Evolutionary conservation across 2,888 invertebrate species (phyloP).

Genomic region (Vanessa cardui): DNA sequence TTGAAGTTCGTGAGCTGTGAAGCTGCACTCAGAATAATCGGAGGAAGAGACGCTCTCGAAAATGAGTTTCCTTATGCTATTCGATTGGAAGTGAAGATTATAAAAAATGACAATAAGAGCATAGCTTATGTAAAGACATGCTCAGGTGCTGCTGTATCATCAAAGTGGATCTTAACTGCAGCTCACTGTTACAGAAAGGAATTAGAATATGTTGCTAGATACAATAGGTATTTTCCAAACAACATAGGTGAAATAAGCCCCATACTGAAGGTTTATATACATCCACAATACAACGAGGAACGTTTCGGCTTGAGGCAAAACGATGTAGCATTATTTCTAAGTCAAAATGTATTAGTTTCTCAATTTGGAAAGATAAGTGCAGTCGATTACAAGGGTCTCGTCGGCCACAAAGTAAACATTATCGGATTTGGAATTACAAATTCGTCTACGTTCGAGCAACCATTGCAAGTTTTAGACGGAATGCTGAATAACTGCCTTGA

Average conservation of each 20-base stretch:
- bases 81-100: background rate
- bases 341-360: slow-evolving; percentile 4
- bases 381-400: background rate
- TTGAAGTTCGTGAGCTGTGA: background rate
- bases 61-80: slow-evolving; percentile 7
- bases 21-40: slow-evolving; percentile 12
- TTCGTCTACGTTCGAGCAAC: background rate
- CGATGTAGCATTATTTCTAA: background rate
- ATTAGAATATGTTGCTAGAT: background rate
- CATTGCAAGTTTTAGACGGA: slow-evolving; percentile 1
- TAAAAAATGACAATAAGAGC: too few relatives aligned
- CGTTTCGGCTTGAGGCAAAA: background rate
- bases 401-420: slow-evolving; percentile 1
- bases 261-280: background rate
- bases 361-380: slow-evolving; percentile 13
- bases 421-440: background rate
- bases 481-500: background rate
- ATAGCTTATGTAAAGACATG: background rate
- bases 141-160: slow-evolving; percentile 6
- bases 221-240: slow-evolving; percentile 19
- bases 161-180: slow-evolving; percentile 9
- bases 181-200: slow-evolving; percentile 12
- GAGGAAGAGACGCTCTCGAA: slow-evolving; percentile 5
- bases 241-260: background rate
- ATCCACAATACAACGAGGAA: slow-evolving; percentile 1